Evolutionary conservation across 2,888 invertebrate species (phyloP), one percentile per base, ranked within the genome.

Genomic region (Agonopterix alstromeriana): DNA sequence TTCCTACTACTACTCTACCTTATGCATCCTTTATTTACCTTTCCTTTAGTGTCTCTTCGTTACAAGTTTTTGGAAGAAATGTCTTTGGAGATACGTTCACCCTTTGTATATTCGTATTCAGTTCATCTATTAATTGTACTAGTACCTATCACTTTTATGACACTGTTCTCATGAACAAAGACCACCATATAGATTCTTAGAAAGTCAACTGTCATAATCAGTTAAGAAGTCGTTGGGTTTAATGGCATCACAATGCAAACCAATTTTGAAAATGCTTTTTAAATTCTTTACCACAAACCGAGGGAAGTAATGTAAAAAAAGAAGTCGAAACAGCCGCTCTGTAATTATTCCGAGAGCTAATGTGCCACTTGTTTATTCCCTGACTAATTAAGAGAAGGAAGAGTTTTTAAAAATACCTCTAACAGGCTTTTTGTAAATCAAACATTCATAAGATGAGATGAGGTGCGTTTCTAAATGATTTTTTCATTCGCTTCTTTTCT

Each of bases 331-430:
- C 75, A 68, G 72, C 80, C 71, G 65, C 69, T 60, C 70, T 71
- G 83, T 82, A 88, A 87, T 88, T 87, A 87, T 86, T 78, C 74
- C 72, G 77, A 82, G 73, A 82, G 87, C 82, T 83, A 87, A 87
- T 85, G 82, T 81, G 81, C 82, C 82, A 73, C 78, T 83, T 85
- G 86, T 83, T 87, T 86, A 85, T 85, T 80, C 85, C 81, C 77
- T 70, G 79, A 80, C 85, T 85, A 88, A 88, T 87, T 88, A 87
- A 83, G 82, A 80, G 74, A 70, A 79, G 78, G 77, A 81, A 77
- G 77, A 77, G 74, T 79, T 80, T 82, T 67, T 63, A 76, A 81
- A 82, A 81, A 84, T 73, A 66, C 70, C 67, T 74, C 71, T 70
- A 67, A 63, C 63, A 64, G 63, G 73, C 77, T 60, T 77, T 78